Evolutionary conservation across 2,797 vertebrate species (phyloP), one percentile per base, ranked within the genome.

Genomic region (Danio jaintianensis): DNA sequence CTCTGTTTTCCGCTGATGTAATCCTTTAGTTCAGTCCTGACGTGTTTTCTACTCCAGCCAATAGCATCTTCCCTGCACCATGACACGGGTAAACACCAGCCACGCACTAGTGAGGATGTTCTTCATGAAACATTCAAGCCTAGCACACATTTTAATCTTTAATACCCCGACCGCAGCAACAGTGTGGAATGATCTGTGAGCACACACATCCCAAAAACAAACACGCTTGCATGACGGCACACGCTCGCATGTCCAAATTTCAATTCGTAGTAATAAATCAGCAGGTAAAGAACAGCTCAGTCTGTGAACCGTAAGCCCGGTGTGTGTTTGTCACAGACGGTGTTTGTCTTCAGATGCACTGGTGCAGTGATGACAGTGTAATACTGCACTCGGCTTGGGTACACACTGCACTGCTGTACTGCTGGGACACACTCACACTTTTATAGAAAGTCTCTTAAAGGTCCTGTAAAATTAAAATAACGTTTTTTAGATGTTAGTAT

Each of bases 101-200:
- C 81, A 86, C 68, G 77, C 82, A 80, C 86, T 85, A 84, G 79
- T 16, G 86, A 92, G 89, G 87, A 88, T 89, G 86, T 78, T 79
- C 75, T 83, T 90, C 85, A 90, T 93, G 56, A 91, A 93, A 91
- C 81, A 91, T 92, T 91, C 71, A 93, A 80, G 81, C 75, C 53
- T 86, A 87, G 85, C 91, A 91, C 88, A 91, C 86, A 90, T 92
- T 93, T 93, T 87, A 92, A 92, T 92, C 86, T 90, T 92, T 93
- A 79, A 92, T 90, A 88, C n/a, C 58, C 71, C 40, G 81, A 68
- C 80, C 74, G 79, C 42, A 85, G 88, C 86, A 89, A 89, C 88
- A 89, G 87, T 76, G 78, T 82, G 80, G 73, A 80, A 78, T 85
- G 76, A 85, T 76, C 71, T 56, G 68, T 62, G 42, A 43, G 53